phyloP scores from a whole-genome alignment of 2,888 invertebrate genomes.

The Hirtodrosophila confusa region DNA sequence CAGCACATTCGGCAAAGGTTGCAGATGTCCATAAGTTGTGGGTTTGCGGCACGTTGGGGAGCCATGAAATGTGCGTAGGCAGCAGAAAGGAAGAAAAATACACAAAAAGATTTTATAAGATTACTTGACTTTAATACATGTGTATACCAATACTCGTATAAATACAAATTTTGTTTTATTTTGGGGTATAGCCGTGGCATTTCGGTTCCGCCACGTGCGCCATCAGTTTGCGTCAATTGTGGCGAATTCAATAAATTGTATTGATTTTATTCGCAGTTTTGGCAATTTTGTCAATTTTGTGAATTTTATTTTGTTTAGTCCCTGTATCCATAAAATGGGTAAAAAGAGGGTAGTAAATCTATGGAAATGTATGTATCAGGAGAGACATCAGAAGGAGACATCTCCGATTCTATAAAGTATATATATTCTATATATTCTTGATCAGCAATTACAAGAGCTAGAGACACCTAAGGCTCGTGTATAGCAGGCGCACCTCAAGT shows the following conservation, averaged over 20 bases:
- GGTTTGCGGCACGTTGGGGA: slow-evolving; percentile 67
- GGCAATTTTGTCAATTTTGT: slow-evolving; percentile 39
- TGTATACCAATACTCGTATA: slow-evolving; percentile 21
- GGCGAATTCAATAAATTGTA: slow-evolving; percentile 53
- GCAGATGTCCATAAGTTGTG: slow-evolving; percentile 40
- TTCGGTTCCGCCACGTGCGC: slow-evolving; percentile 13
- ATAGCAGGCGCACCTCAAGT: too few species aligned
- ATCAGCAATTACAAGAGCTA: too few species aligned
- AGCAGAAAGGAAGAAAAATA: slow-evolving; percentile 20
- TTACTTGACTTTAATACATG: slow-evolving; percentile 58
- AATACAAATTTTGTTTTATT: slow-evolving; percentile 62
- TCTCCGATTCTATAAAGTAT: too few species aligned
- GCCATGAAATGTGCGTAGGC: slow-evolving; percentile 47
- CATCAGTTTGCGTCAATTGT: not conserved
- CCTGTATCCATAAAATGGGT: too few species aligned
- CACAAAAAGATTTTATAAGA: slow-evolving; percentile 65
- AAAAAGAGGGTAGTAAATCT: too few species aligned
- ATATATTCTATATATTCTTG: too few species aligned
- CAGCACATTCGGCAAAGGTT: too few species aligned
- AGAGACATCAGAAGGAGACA: too few species aligned
- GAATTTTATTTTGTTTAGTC: slow-evolving; percentile 21
- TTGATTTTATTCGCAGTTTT: slow-evolving; percentile 55
- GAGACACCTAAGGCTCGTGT: too few species aligned
- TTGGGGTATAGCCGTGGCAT: slow-evolving; percentile 51
- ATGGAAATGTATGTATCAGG: too few species aligned